A percentile compares a stretch with the other conserved stretches of the same genome.
phyloP scores from a whole-genome alignment of 2,888 invertebrate species.

The Tupiocoris notatus region DNA sequence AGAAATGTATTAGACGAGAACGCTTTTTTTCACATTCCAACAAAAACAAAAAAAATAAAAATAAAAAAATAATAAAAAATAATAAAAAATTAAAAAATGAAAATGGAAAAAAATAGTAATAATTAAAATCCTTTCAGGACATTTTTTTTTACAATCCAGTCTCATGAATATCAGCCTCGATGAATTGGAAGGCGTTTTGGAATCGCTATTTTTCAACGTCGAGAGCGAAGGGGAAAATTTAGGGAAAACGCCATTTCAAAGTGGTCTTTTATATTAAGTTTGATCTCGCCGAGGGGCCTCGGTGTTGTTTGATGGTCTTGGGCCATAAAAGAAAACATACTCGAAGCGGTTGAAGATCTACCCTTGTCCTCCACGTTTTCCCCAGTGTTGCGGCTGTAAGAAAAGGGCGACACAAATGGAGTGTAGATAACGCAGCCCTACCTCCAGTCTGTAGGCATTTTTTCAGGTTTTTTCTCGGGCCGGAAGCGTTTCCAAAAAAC shows the following conservation, averaged over 20 bases:
- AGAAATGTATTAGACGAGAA: no score
- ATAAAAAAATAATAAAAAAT: no score
- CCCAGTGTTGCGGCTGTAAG: not conserved
- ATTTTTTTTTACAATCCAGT: no score
- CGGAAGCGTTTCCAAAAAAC: conserved; percentile 23
- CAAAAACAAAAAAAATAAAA: no score
- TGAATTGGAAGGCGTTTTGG: no score
- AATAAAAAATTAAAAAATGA: no score
- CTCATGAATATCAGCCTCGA: no score
- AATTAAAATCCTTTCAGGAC: no score
- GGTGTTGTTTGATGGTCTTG: conserved; percentile 39
- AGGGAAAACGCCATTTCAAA: conserved; percentile 4
- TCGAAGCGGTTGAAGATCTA: conserved; percentile 36
- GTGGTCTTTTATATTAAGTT: conserved; percentile 37
- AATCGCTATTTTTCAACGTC: no score
- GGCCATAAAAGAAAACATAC: conserved; percentile 40
- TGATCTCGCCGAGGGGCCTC: conserved; percentile 8
- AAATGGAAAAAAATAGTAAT: no score
- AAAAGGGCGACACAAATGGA: conserved; percentile 37
- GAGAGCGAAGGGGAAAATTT: no score
- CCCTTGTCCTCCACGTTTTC: conserved; percentile 2
- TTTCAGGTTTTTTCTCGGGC: conserved; percentile 1
- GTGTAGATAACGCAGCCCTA: conserved; percentile 33
- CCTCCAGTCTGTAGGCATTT: conserved; percentile 16
- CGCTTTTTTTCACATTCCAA: no score